Percentiles rank a stretch among this genome's conserved stretches.
Evolutionary conservation across 1,140 invertebrate genomes (phyloP).

Genomic region (Drosophila arizonae): DNA sequence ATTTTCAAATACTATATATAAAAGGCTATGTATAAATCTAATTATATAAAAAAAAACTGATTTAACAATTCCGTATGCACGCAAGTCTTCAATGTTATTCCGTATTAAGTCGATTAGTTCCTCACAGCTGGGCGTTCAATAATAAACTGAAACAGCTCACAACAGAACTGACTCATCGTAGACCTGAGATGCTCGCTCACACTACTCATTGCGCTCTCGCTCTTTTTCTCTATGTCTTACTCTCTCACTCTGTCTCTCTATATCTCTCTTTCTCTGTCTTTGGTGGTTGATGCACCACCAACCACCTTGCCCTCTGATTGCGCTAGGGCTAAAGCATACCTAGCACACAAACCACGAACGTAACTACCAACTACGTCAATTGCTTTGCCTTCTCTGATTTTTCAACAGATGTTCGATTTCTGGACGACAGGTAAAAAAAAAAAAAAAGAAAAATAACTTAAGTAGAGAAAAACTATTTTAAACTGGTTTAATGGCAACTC

Average conservation of each 20-base stretch:
- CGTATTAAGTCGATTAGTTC: slow-evolving; percentile 20
- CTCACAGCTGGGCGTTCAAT: slow-evolving; percentile 60
- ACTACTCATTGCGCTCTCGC: neutral
- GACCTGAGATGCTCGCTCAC: neutral
- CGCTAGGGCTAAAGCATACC: slow-evolving; percentile 26
- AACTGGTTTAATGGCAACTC: neutral
- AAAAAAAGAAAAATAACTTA: neutral
- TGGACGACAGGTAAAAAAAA: slow-evolving; percentile 47
- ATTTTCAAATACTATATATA: slow-evolving; percentile 15
- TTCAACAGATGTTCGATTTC: slow-evolving; percentile 52
- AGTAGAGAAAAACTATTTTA: neutral
- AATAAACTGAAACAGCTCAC: slow-evolving; percentile 54
- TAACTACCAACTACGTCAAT: slow-evolving; percentile 12
- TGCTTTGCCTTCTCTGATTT: slow-evolving; percentile 48
- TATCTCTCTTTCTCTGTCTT: neutral
- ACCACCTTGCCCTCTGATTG: slow-evolving; percentile 21
- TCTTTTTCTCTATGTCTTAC: neutral
- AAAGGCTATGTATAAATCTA: slow-evolving; percentile 45
- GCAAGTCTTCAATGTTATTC: slow-evolving; percentile 21
- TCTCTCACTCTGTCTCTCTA: neutral
- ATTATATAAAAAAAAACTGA: slow-evolving; percentile 62
- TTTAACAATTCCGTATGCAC: slow-evolving; percentile 26
- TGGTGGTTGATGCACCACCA: slow-evolving; percentile 35
- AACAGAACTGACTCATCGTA: slow-evolving; percentile 19
- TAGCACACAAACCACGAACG: slow-evolving; percentile 1